A percentile compares a stretch with the other conserved stretches of the same genome.
These are phyloP conservation scores for Polyodon spathula DNA, from an alignment of 2,113 vertebrate species.

Conservation along the genomic window DNA sequence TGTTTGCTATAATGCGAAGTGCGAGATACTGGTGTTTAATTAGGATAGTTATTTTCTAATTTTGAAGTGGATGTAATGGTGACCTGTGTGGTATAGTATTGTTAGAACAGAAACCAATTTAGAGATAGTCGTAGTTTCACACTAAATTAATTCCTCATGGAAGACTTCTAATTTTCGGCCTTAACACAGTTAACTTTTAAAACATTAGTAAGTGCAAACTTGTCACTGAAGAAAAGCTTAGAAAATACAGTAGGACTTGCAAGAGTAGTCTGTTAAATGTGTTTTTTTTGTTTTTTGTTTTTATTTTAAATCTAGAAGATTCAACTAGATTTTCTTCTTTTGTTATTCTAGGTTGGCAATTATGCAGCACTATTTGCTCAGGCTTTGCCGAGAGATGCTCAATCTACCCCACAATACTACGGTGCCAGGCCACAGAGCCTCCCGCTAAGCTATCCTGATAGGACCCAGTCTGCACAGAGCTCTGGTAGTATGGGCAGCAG, in stretches of 20 bases:
- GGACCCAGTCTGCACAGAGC: slow-evolving; percentile 57
- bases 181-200: too few species aligned
- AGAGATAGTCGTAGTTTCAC: too few species aligned
- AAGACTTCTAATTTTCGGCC: too few species aligned
- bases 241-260: too few species aligned
- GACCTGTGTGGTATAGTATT: too few species aligned
- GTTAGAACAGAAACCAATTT: too few species aligned
- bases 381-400: slow-evolving; percentile 82
- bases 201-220: too few species aligned
- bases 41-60: neutral
- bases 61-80: neutral
- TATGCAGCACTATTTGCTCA: slow-evolving; percentile 83
- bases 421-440: slow-evolving; percentile 85
- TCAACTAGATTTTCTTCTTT: neutral
- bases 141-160: too few species aligned
- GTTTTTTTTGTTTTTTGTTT: neutral
- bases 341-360: slow-evolving; percentile 64
- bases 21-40: neutral
- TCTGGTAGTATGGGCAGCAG: slow-evolving; percentile 81
- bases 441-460: slow-evolving; percentile 77
- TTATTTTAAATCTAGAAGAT: neutral
- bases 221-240: too few species aligned
- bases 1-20: neutral
- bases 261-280: neutral
- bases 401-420: slow-evolving; percentile 85